Conservation (phyloP, 2,797 vertebrate genomes). For the Streptopelia turtur region DNA sequence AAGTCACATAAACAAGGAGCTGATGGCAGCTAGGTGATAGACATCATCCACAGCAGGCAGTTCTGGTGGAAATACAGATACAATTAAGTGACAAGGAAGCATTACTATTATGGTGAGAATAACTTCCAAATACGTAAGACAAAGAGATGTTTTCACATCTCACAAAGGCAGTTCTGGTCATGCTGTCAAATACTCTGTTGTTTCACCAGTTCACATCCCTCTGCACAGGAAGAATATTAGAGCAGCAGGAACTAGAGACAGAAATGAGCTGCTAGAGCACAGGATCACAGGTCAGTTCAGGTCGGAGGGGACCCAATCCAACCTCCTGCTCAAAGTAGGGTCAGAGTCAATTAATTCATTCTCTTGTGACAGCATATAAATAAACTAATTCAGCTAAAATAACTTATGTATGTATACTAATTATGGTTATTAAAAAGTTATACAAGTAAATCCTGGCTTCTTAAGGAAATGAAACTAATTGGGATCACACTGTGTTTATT, state of each 20-base stretch:
- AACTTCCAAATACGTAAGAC: background rate
- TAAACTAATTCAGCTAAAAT: slow-evolving; percentile 3
- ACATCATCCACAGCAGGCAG: background rate
- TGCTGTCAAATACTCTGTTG: background rate
- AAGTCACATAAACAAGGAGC: background rate
- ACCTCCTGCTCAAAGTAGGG: background rate
- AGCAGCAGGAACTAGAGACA: background rate
- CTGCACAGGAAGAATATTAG: background rate
- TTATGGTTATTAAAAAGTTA: background rate
- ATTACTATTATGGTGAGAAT: background rate
- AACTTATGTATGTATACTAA: background rate
- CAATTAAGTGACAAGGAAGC: background rate
- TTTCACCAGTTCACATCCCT: background rate
- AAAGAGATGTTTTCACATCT: background rate
- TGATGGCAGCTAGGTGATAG: background rate
- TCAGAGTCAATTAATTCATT: background rate
- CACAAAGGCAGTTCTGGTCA: background rate
- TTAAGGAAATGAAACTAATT: background rate
- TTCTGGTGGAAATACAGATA: background rate
- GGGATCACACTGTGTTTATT: background rate
- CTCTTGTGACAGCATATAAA: background rate
- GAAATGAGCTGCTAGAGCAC: background rate
- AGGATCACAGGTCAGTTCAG: background rate
- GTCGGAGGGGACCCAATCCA: background rate
- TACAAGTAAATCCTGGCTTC: background rate